A percentile compares a stretch with the other conserved stretches of the same genome.
Conservation (phyloP, 2,797 vertebrate species). For the Lithobates pipiens region DNA sequence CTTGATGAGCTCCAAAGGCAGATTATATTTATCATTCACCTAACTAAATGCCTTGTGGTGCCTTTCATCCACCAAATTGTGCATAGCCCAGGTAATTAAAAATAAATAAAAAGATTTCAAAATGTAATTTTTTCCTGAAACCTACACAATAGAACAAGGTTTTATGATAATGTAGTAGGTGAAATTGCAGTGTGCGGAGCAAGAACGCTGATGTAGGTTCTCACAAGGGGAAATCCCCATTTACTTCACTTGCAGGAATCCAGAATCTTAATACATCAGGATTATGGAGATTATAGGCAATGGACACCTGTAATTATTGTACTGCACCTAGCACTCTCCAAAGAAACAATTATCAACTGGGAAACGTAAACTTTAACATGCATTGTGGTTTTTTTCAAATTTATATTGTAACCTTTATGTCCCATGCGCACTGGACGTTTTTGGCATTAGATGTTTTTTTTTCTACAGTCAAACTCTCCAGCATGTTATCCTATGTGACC, state of each 20-base stretch:
- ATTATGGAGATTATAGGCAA: neutral
- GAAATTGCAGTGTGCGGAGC: neutral
- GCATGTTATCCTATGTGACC: too few species aligned
- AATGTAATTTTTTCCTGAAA: neutral
- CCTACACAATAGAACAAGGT: too few species aligned
- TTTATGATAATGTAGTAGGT: too few species aligned
- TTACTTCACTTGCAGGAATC: neutral
- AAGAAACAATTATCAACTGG: neutral
- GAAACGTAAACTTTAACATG: neutral
- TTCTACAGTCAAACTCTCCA: too few species aligned
- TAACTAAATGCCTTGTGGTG: too few species aligned
- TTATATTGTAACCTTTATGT: neutral
- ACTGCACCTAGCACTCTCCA: neutral
- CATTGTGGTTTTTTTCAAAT: neutral
- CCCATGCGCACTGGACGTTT: too few species aligned
- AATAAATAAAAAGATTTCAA: too few species aligned
- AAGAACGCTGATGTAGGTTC: neutral
- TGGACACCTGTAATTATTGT: slow-evolving; percentile 1
- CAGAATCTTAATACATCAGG: neutral
- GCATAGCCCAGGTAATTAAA: too few species aligned
- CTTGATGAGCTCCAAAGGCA: too few species aligned
- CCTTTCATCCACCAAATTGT: too few species aligned
- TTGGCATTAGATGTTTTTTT: too few species aligned
- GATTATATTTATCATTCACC: too few species aligned
- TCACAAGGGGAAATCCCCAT: slow-evolving; percentile 7